phyloP scores from a whole-genome alignment of 2,797 vertebrate species.

The Mustela erminea region DNA sequence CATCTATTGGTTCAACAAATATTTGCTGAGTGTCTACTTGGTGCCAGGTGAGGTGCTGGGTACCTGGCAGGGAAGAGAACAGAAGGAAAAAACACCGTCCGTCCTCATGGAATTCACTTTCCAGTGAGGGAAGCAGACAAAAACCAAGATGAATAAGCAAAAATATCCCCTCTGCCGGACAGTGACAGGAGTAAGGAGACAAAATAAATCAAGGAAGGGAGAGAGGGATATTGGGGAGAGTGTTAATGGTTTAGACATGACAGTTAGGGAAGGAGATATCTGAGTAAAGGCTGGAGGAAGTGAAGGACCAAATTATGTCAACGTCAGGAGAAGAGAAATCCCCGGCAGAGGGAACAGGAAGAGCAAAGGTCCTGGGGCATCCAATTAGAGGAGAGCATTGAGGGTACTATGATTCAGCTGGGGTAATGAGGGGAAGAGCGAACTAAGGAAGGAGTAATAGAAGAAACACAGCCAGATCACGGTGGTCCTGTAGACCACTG shows the following conservation, averaged over 20 bases:
- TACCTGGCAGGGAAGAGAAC: neutral
- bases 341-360: neutral
- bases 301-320: rapidly evolving
- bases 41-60: neutral
- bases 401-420: neutral
- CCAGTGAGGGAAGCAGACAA: neutral
- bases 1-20: neutral
- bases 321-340: neutral
- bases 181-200: neutral
- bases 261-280: neutral
- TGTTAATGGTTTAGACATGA: neutral
- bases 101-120: neutral
- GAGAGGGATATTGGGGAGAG: neutral
- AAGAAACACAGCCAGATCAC: neutral
- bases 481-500: neutral
- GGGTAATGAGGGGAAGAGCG: neutral
- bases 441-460: neutral
- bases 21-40: neutral
- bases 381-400: neutral
- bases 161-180: neutral
- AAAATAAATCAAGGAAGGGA: neutral
- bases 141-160: neutral
- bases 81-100: neutral
- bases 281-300: neutral
- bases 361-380: neutral